phyloP scores from a whole-genome alignment of 2,113 vertebrate genomes.

The Rhinolophus ferrumequinum region DNA sequence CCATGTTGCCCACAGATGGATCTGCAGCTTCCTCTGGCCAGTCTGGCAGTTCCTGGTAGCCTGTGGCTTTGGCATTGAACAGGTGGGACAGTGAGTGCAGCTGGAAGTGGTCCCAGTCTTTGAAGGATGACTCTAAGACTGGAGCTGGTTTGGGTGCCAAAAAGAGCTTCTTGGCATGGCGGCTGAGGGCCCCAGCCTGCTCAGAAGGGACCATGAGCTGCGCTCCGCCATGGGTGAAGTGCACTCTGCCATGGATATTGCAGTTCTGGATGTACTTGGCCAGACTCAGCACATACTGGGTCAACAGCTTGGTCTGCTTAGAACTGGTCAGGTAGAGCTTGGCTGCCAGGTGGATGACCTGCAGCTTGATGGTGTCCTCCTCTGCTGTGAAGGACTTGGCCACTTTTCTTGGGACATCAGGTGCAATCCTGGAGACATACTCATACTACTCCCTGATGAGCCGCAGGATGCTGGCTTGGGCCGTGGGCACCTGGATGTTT shows the following conservation, averaged over 20 bases:
- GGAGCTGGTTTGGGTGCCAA: slow-evolving; percentile 94
- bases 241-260: slow-evolving; percentile 92
- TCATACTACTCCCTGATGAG: slow-evolving; percentile 95
- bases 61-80: slow-evolving; percentile 95
- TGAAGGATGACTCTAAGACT: slow-evolving; percentile 95
- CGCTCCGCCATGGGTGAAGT: slow-evolving; percentile 89
- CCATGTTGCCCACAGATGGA: slow-evolving; percentile 95
- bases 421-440: slow-evolving; percentile 94
- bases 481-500: slow-evolving; percentile 97
- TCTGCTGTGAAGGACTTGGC: slow-evolving; percentile 96
- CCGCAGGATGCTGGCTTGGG: slow-evolving; percentile 95
- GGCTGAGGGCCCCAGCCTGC: slow-evolving; percentile 94
- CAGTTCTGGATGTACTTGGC: slow-evolving; percentile 97
- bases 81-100: slow-evolving; percentile 95
- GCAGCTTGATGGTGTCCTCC: slow-evolving; percentile 96
- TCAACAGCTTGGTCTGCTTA: slow-evolving; percentile 94
- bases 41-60: slow-evolving; percentile 95
- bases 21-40: slow-evolving; percentile 94
- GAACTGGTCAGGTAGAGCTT: slow-evolving; percentile 97
- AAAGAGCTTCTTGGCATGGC: slow-evolving; percentile 96
- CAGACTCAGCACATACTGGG: slow-evolving; percentile 95
- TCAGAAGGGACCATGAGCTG: slow-evolving; percentile 95
- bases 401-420: slow-evolving; percentile 95
- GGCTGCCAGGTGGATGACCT: slow-evolving; percentile 94
- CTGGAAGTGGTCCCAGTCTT: slow-evolving; percentile 98